Evolutionary conservation across 2,888 invertebrate genomes (phyloP), one percentile per base, ranked within the genome.

Genomic region (Empis livida): DNA sequence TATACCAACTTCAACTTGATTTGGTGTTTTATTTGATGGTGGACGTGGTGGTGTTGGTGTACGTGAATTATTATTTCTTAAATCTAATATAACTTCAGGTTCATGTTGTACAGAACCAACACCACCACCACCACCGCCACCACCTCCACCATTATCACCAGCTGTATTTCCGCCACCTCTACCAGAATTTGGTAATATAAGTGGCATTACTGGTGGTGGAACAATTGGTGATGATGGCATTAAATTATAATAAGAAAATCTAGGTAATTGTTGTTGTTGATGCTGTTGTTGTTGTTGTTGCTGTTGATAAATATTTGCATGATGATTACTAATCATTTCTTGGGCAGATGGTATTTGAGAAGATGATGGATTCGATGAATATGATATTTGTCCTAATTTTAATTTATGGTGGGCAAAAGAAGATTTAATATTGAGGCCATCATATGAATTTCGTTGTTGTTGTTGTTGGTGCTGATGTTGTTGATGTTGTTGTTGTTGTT

Each of bases 1-100:
- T 59, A 89, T 89, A 65, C 88, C 88, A 37, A 87, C 81, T 59
- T 85, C 87, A n/a, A 80, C 77, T 40, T 78, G 51, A 49, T 59
- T 52, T 42, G 50, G 48, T 17, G 52, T 49, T 15, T 53, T 52
- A 13, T 50, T 53, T 10, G 56, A 46, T 37, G 45, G 47, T 10
- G 55, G 55, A 41, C 42, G 53, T 30, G 49, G 16, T 20, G 51
- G 30, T 14, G 27, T 14, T 37, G 47, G 20, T 31, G 47, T 32
- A 27, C 14, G 41, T 14, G 47, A 42, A 11, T 44, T 42, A 57
- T 51, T 61, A 53, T 72, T 71, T 37, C 71, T 63, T 32, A 71
- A 56, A 58, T 72, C 73, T 35, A 72, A 56, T 1, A 71, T 69
- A 51, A 61, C 54, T 60, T 66, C 59, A 62, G 62, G 59, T 63